phyloP scores from a whole-genome alignment of 1,140 invertebrate species.

The Daktulosphaira vitifoliae region DNA sequence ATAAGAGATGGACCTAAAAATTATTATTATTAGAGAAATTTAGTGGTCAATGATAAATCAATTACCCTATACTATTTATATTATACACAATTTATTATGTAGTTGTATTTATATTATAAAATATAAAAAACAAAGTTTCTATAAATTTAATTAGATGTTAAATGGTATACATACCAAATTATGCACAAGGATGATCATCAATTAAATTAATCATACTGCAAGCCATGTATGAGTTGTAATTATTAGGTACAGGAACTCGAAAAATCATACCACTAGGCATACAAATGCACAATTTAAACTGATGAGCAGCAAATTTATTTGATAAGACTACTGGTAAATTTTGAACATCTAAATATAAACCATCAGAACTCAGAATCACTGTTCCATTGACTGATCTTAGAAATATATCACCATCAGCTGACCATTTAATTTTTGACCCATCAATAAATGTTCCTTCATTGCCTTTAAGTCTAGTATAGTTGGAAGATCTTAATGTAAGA shows the following conservation, averaged over 20 bases:
- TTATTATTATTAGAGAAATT: no score
- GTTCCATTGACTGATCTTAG: conserved; percentile 70
- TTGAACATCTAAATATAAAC: conserved; percentile 61
- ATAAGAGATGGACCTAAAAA: no score
- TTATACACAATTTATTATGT: no score
- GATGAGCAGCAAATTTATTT: conserved; percentile 41
- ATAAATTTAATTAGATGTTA: no score
- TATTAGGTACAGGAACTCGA: conserved; percentile 56
- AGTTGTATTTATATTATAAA: no score
- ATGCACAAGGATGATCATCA: conserved; percentile 60
- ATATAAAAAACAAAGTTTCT: no score
- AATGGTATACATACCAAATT: no score
- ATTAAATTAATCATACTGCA: conserved; percentile 38
- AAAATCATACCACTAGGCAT: conserved; percentile 79
- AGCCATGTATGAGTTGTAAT: conserved; percentile 42
- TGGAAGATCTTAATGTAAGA: conserved; percentile 53
- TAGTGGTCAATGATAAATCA: no score
- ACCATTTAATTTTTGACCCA: conserved; percentile 54
- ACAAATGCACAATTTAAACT: conserved; percentile 79
- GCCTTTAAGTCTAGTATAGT: conserved; percentile 35
- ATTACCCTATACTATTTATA: no score
- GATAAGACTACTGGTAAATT: conserved; percentile 55
- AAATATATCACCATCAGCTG: conserved; percentile 68
- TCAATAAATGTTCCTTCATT: conserved; percentile 49
- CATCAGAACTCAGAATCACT: conserved; percentile 58